These are phyloP conservation scores for Spodoptera picta DNA, from an alignment of 2,888 invertebrate genomes.

Conservation along the genomic window DNA sequence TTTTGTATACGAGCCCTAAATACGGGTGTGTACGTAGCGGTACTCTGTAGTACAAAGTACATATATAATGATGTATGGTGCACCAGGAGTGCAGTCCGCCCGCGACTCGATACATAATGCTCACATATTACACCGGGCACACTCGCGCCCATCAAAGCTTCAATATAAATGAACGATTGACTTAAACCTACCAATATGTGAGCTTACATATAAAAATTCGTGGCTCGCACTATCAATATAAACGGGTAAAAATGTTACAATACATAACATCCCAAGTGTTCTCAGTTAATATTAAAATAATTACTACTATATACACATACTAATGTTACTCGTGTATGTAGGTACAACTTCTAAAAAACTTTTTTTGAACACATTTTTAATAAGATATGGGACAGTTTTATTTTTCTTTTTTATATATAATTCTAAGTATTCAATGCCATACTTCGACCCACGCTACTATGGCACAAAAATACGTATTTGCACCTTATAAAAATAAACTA, in stretches of 20 bases:
- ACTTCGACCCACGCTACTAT: constrained; percentile 62
- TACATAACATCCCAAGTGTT: constrained; percentile 61
- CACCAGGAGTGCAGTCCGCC: constrained; percentile 25
- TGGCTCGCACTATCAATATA: constrained; percentile 54
- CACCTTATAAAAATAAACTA: constrained; percentile 57
- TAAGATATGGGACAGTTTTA: constrained; percentile 83
- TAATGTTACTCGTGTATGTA: constrained; percentile 73
- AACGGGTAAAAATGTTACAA: constrained; percentile 64
- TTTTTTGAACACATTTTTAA: constrained; percentile 84
- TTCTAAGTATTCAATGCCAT: constrained; percentile 67
- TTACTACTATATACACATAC: constrained; percentile 76
- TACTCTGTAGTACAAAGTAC: constrained; percentile 1
- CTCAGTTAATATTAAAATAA: constrained; percentile 63
- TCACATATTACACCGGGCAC: constrained; percentile 47
- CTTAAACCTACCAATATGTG: constrained; percentile 52
- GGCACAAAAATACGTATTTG: constrained; percentile 75
- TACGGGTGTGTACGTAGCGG: no score
- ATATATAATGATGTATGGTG: constrained; percentile 1
- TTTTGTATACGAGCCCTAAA: no score
- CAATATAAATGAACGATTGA: constrained; percentile 38
- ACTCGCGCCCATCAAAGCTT: constrained; percentile 40
- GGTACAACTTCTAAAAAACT: constrained; percentile 83
- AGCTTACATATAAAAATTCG: constrained; percentile 57
- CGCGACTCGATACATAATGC: constrained; percentile 50
- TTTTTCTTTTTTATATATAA: constrained; percentile 44